Evolutionary conservation across 2,797 vertebrate genomes (phyloP).

Genomic region (Anguilla anguilla): DNA sequence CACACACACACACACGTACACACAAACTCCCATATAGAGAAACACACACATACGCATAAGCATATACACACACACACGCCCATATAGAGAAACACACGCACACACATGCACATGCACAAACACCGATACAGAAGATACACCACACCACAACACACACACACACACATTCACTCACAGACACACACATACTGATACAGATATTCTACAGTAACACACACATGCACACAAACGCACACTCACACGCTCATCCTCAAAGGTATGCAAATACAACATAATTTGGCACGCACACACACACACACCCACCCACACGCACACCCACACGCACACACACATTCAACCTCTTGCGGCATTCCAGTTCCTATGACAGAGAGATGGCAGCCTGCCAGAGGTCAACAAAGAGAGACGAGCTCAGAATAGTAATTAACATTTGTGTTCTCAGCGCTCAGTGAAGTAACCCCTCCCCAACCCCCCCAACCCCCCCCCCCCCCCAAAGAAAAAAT

Average conservation of each 20-base stretch:
- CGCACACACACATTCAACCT: conserved; percentile 22
- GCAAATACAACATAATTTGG: too few relatives aligned
- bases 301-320: conserved; percentile 8
- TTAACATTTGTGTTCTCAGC: neutral
- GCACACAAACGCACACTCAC: conserved; percentile 9
- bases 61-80: conserved; percentile 8
- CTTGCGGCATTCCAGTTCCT: conserved; percentile 36
- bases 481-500: neutral
- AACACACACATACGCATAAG: neutral
- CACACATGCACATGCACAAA: neutral
- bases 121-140: neutral
- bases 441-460: neutral
- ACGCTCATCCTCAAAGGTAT: conserved; percentile 13
- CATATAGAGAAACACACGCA: conserved; percentile 16
- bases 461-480: neutral
- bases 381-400: conserved; percentile 33
- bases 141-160: conserved; percentile 1
- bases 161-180: neutral
- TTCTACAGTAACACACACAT: conserved; percentile 2
- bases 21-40: neutral
- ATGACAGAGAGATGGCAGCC: neutral
- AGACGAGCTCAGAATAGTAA: conserved; percentile 26
- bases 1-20: neutral
- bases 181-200: too few relatives aligned
- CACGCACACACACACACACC: conserved; percentile 5